Percentiles rank a stretch among this genome's conserved stretches.
These are phyloP conservation scores for Phodopus roborovskii DNA, from an alignment of 2,113 vertebrate genomes.

Conservation along the genomic window DNA sequence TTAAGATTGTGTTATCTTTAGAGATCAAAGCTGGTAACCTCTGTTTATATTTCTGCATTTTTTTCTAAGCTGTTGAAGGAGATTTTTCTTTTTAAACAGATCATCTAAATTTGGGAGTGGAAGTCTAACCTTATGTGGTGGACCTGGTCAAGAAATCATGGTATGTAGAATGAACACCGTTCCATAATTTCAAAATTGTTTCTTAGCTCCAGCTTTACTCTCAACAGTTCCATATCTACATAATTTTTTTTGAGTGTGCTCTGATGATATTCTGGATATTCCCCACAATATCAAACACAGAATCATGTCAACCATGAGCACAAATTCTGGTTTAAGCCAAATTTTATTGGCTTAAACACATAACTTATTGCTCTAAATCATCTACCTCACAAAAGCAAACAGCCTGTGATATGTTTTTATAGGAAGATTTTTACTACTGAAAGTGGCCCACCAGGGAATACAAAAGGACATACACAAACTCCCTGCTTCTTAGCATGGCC, in stretches of 20 bases:
- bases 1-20: background rate
- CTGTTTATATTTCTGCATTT: background rate
- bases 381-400: constrained; percentile 26
- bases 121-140: background rate
- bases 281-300: constrained; percentile 23
- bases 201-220: background rate
- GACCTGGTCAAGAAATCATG: background rate
- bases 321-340: constrained; percentile 23
- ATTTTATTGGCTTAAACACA: constrained; percentile 51
- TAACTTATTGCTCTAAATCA: constrained; percentile 30
- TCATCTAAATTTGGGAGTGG: background rate
- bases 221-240: background rate
- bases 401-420: background rate
- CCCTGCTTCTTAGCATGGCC: constrained; percentile 37
- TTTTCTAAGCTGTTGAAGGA: background rate
- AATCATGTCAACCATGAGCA: constrained; percentile 27
- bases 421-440: constrained; percentile 65
- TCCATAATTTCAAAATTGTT: background rate
- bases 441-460: constrained; percentile 45
- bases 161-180: background rate
- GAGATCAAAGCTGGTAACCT: background rate
- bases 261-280: background rate
- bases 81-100: background rate
- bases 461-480: constrained; percentile 49
- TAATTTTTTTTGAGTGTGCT: background rate